These are phyloP conservation scores for Actenoides hombroni DNA, from an alignment of 2,113 vertebrate species.

Conservation along the genomic window DNA sequence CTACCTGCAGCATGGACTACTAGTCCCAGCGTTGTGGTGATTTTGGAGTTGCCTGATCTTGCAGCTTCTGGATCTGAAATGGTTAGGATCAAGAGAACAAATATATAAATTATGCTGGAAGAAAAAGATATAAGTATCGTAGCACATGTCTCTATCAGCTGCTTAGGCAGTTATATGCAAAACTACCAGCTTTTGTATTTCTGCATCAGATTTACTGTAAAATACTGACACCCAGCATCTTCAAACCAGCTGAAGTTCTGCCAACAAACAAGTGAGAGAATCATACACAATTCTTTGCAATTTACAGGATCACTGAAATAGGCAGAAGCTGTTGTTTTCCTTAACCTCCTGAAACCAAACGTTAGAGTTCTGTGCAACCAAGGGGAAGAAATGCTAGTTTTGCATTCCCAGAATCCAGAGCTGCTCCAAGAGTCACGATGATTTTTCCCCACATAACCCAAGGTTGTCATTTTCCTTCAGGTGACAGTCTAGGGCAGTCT, in stretches of 20 bases:
- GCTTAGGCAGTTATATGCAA: not conserved
- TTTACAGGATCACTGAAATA: not conserved
- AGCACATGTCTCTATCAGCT: not conserved
- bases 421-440: not conserved
- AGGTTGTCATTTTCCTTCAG: not conserved
- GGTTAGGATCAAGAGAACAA: not conserved
- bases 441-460: not conserved
- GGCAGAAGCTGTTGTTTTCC: not conserved
- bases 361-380: not conserved
- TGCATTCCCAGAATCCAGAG: not conserved
- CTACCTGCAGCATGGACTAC: conserved; percentile 97
- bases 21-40: conserved; percentile 94
- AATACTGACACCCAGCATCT: not conserved
- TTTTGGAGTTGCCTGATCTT: conserved; percentile 88
- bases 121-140: not conserved
- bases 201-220: not conserved
- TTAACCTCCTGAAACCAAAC: not conserved
- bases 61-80: conserved; percentile 89
- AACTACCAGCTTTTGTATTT: not conserved
- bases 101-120: not conserved
- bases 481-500: not conserved
- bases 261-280: not conserved
- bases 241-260: not conserved
- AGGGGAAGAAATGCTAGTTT: not conserved
- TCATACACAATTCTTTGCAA: not conserved